Conservation (phyloP, 2,113 vertebrate genomes). For the Patagioenas fasciata region DNA sequence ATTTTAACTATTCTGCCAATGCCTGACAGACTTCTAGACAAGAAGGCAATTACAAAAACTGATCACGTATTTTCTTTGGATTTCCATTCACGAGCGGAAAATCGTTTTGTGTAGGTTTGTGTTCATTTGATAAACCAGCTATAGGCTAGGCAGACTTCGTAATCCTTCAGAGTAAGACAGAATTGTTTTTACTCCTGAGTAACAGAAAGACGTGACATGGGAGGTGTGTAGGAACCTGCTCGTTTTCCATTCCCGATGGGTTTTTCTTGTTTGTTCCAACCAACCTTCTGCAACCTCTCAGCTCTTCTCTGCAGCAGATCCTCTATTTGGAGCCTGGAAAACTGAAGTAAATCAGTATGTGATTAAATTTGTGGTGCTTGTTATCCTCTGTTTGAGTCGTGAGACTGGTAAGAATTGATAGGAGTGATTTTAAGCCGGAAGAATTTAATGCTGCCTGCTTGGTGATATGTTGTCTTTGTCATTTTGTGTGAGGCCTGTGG, state of each 20-base stretch:
- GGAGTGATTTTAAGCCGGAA: background rate
- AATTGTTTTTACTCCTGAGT: background rate
- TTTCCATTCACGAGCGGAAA: background rate
- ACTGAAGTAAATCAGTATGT: background rate
- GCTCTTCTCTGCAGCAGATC: background rate
- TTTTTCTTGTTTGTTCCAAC: background rate
- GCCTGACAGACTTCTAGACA: constrained; percentile 28
- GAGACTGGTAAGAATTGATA: background rate
- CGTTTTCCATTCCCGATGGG: background rate
- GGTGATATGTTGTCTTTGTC: background rate
- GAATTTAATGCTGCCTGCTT: background rate
- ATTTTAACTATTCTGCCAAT: background rate
- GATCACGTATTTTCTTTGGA: background rate
- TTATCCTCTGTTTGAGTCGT: rapidly evolving
- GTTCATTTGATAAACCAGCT: background rate
- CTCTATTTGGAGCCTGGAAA: background rate
- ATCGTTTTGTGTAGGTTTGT: constrained; percentile 5
- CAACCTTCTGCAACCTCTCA: background rate
- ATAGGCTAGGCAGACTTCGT: background rate
- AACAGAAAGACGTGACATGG: background rate
- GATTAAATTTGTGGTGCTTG: background rate
- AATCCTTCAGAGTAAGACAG: background rate
- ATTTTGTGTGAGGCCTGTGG: background rate
- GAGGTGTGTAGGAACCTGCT: background rate
- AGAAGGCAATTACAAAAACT: constrained; percentile 17